Conservation (phyloP, 2,797 vertebrate species). For the Paramormyrops hopkinsi region DNA sequence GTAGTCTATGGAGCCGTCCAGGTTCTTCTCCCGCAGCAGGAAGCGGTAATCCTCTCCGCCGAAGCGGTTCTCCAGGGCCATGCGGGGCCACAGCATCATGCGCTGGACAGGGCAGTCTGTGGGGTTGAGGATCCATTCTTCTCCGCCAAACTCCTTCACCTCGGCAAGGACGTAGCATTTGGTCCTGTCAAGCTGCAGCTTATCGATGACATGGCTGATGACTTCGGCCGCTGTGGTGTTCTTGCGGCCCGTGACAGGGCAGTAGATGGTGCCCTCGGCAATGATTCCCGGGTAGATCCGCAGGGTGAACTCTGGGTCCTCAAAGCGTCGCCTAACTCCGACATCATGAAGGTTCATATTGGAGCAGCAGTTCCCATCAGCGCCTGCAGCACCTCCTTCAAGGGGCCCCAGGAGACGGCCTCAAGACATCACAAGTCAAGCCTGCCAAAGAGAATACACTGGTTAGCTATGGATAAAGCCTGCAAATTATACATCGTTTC, state of each 20-base stretch:
- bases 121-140: slow-evolving; percentile 98
- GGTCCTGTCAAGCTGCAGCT: slow-evolving; percentile 80
- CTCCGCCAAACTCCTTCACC: slow-evolving; percentile 96
- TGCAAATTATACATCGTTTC: not conserved
- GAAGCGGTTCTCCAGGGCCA: slow-evolving; percentile 84
- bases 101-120: slow-evolving; percentile 91
- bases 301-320: slow-evolving; percentile 87
- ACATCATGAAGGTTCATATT: slow-evolving; percentile 94
- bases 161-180: slow-evolving; percentile 91
- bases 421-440: slow-evolving; percentile 73
- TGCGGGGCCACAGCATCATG: slow-evolving; percentile 97
- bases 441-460: slow-evolving; percentile 43
- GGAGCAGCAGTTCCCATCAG: slow-evolving; percentile 84
- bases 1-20: slow-evolving; percentile 94
- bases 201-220: slow-evolving; percentile 84
- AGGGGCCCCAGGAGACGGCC: slow-evolving; percentile 35
- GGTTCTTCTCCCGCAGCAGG: slow-evolving; percentile 88
- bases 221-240: slow-evolving; percentile 89
- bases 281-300: slow-evolving; percentile 89
- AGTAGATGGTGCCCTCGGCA: slow-evolving; percentile 93
- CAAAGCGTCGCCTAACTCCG: slow-evolving; percentile 89
- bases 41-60: slow-evolving; percentile 94
- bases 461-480: not conserved
- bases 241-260: slow-evolving; percentile 85
- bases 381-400: slow-evolving; percentile 51